Evolutionary conservation across 2,797 vertebrate genomes (phyloP).

Genomic region (Parambassis ranga): DNA sequence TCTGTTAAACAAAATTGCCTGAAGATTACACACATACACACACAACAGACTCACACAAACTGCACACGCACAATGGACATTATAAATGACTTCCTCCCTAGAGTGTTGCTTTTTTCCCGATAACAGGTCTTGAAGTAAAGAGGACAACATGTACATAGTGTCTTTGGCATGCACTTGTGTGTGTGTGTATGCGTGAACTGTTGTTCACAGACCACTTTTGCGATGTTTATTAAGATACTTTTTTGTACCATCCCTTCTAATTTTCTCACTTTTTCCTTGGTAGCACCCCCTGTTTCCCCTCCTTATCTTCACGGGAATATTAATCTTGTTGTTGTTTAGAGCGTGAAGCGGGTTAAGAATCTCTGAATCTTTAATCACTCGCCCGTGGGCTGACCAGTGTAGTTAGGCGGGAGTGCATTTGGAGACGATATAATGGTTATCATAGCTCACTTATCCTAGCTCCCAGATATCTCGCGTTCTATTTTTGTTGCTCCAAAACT

Average conservation of each 20-base stretch:
- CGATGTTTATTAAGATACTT: slow-evolving; percentile 46
- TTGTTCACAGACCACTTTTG: slow-evolving; percentile 40
- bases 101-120: slow-evolving; percentile 36
- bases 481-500: slow-evolving; percentile 64
- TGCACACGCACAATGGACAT: slow-evolving; percentile 39
- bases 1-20: slow-evolving; percentile 75
- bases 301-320: slow-evolving; percentile 64
- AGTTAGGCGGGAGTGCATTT: slow-evolving; percentile 58
- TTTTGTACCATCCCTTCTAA: slow-evolving; percentile 12
- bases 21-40: slow-evolving; percentile 53
- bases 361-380: slow-evolving; percentile 76
- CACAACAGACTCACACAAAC: neutral
- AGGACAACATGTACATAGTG: slow-evolving; percentile 44
- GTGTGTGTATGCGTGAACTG: slow-evolving; percentile 5
- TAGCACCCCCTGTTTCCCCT: slow-evolving; percentile 17
- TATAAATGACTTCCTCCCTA: slow-evolving; percentile 66
- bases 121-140: slow-evolving; percentile 64
- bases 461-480: slow-evolving; percentile 70
- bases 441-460: slow-evolving; percentile 63
- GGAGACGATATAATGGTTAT: slow-evolving; percentile 60
- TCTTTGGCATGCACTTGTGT: slow-evolving; percentile 13
- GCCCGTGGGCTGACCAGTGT: slow-evolving; percentile 72
- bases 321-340: slow-evolving; percentile 77
- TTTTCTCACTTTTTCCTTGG: slow-evolving; percentile 44
- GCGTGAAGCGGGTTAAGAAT: slow-evolving; percentile 65